Conservation (phyloP, 2,797 vertebrate genomes). For the Neosalanx taihuensis region DNA sequence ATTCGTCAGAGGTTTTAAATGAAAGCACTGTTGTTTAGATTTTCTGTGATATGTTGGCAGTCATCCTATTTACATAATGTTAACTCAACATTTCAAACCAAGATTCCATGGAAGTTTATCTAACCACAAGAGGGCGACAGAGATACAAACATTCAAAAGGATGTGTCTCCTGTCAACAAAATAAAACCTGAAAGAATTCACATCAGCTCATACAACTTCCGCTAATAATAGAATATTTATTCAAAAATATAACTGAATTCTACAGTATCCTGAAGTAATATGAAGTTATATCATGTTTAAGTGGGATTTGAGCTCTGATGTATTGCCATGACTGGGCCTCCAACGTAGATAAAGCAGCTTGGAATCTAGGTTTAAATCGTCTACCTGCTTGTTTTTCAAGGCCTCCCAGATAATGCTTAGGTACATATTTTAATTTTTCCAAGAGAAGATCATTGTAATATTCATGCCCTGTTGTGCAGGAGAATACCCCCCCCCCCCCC, state of each 20-base stretch:
- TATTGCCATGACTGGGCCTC: background rate
- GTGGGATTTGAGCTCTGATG: background rate
- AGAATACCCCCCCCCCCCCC: no score
- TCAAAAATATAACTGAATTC: no score
- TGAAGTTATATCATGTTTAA: background rate
- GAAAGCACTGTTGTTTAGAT: no score
- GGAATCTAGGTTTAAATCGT: background rate
- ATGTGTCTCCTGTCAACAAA: background rate
- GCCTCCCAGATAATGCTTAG: no score
- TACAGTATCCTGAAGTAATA: no score
- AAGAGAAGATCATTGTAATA: no score
- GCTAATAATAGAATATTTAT: no score
- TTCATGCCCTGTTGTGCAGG: no score
- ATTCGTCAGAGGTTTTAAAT: no score
- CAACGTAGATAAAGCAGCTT: background rate
- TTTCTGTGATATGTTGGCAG: background rate
- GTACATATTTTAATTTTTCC: no score
- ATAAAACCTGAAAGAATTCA: background rate
- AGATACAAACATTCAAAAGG: background rate
- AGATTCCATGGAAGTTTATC: background rate
- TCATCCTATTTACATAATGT: background rate
- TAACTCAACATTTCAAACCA: background rate
- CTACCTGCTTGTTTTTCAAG: no score
- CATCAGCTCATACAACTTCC: background rate
- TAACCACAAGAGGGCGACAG: slow-evolving; percentile 42